Evolutionary conservation across 2,888 invertebrate species (phyloP).

Genomic region (Gisinianus flammeolus): DNA sequence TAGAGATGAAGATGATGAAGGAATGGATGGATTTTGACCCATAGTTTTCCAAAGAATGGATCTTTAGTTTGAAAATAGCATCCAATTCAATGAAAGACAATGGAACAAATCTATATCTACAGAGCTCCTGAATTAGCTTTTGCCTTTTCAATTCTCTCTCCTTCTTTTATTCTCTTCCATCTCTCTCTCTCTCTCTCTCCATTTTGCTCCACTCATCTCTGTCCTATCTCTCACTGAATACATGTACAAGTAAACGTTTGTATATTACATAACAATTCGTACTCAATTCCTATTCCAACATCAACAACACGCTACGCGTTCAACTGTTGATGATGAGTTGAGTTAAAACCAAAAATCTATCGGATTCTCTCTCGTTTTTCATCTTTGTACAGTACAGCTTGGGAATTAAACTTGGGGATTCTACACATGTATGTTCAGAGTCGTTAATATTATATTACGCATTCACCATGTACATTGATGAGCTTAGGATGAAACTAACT

Average conservation of each 20-base stretch:
- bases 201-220: background rate
- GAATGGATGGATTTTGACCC: slow-evolving; percentile 31
- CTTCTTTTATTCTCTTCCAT: slow-evolving; percentile 32
- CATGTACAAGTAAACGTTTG: background rate
- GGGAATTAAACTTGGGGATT: background rate
- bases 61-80: slow-evolving; percentile 32
- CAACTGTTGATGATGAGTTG: too few species aligned
- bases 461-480: too few species aligned
- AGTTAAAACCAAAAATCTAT: background rate
- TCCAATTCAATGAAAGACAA: slow-evolving; percentile 48
- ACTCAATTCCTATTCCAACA: background rate
- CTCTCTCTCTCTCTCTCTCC: slow-evolving; percentile 17
- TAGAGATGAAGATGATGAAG: background rate
- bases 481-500: too few species aligned
- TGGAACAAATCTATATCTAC: slow-evolving; percentile 42
- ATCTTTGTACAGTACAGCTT: background rate
- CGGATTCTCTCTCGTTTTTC: background rate
- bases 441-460: too few species aligned
- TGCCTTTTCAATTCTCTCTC: slow-evolving; percentile 33
- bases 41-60: slow-evolving; percentile 28
- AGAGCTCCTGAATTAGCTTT: slow-evolving; percentile 48
- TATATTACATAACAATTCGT: background rate
- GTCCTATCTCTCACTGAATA: background rate
- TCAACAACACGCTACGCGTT: too few species aligned
- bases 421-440: background rate